Percentiles rank a stretch among this genome's conserved stretches.
Evolutionary conservation across 2,113 vertebrate genomes (phyloP).

Genomic region (Accipiter virgatus): DNA sequence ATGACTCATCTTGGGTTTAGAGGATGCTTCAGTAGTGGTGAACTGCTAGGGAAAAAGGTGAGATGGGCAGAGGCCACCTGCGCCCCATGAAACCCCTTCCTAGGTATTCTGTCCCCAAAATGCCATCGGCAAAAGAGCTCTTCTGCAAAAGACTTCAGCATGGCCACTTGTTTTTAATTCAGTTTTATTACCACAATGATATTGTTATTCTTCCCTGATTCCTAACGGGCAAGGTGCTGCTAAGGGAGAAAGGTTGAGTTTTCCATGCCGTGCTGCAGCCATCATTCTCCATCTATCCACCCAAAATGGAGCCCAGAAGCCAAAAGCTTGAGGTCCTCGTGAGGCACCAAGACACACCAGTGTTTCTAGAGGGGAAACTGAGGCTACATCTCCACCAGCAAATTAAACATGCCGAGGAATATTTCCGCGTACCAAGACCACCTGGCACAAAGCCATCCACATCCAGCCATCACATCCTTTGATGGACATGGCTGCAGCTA

Average conservation of each 20-base stretch:
- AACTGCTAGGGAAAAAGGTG: neutral
- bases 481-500: fast-evolving
- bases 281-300: neutral
- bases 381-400: neutral
- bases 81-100: neutral
- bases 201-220: neutral
- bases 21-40: fast-evolving
- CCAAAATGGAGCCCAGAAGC: neutral
- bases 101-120: neutral
- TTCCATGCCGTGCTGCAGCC: neutral
- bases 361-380: neutral
- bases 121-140: neutral
- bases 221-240: neutral
- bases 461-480: neutral
- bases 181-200: fast-evolving
- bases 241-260: neutral
- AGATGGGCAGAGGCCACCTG: neutral
- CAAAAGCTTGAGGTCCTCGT: neutral
- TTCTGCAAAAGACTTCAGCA: neutral
- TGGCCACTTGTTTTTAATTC: neutral
- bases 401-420: fast-evolving
- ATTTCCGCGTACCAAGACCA: neutral
- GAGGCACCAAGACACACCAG: neutral
- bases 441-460: neutral
- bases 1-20: neutral